Evolutionary conservation across 2,797 vertebrate genomes (phyloP).

Genomic region (Hydrolagus colliei): DNA sequence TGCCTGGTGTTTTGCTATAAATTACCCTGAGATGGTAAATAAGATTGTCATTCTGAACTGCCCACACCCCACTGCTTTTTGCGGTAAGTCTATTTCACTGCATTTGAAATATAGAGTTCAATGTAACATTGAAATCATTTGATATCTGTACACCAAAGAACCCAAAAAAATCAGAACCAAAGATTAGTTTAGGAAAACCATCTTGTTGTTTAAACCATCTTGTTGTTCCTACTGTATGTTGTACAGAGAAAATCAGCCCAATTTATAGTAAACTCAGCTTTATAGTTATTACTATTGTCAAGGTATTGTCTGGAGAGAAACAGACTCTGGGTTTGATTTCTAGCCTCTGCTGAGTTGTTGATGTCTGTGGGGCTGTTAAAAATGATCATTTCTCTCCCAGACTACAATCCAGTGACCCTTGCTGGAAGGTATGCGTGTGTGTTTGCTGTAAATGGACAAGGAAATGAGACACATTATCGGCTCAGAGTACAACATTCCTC

Average conservation of each 20-base stretch:
- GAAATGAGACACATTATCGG: too few relatives aligned
- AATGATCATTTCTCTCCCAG: too few relatives aligned
- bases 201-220: too few relatives aligned
- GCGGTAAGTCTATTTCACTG: slow-evolving; percentile 64
- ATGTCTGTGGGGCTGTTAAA: neutral
- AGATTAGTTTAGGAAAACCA: too few relatives aligned
- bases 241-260: too few relatives aligned
- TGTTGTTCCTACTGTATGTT: too few relatives aligned
- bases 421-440: neutral
- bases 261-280: too few relatives aligned
- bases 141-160: neutral
- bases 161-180: too few relatives aligned
- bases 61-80: slow-evolving; percentile 88
- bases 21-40: slow-evolving; percentile 93
- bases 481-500: too few relatives aligned
- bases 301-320: neutral
- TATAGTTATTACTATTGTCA: too few relatives aligned
- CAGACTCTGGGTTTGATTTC: neutral
- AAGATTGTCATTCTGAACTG: slow-evolving; percentile 93
- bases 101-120: neutral
- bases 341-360: neutral
- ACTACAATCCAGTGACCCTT: neutral
- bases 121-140: too few relatives aligned
- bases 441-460: too few relatives aligned
- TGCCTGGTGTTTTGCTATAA: slow-evolving; percentile 89